Evolutionary conservation across 2,888 invertebrate genomes (phyloP).

Genomic region (Xestia rhomboidea): DNA sequence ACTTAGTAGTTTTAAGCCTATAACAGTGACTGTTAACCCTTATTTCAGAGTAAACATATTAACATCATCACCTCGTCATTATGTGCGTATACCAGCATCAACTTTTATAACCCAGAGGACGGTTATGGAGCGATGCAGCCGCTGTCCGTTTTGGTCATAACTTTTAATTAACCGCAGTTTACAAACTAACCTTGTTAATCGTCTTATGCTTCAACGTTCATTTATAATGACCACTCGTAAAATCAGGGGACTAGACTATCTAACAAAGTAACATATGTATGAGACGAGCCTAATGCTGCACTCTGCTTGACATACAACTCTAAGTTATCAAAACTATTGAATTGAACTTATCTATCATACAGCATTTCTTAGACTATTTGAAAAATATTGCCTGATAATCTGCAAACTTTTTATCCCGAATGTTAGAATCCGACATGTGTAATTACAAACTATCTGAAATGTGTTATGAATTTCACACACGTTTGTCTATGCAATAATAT

Average conservation of each 20-base stretch:
- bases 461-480: not conserved
- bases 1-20: constrained; percentile 12
- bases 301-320: not conserved
- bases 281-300: not conserved
- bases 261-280: constrained; percentile 15
- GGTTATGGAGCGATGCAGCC: constrained; percentile 67
- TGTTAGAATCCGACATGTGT: not conserved
- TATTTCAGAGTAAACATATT: constrained; percentile 16
- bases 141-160: constrained; percentile 71
- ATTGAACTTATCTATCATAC: not conserved
- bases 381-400: not conserved
- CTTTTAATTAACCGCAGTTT: constrained; percentile 85
- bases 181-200: constrained; percentile 80
- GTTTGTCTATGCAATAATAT: not conserved
- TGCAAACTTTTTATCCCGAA: not conserved
- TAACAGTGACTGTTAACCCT: constrained; percentile 20
- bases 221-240: constrained; percentile 66
- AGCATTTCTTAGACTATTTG: not conserved
- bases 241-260: constrained; percentile 36
- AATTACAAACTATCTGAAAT: not conserved
- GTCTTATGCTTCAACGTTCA: constrained; percentile 74
- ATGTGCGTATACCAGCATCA: constrained; percentile 20
- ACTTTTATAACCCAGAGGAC: constrained; percentile 40
- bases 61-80: constrained; percentile 37
- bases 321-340: not conserved